Conservation (phyloP, 1,140 invertebrate genomes). For the Drosophila aff. region DNA sequence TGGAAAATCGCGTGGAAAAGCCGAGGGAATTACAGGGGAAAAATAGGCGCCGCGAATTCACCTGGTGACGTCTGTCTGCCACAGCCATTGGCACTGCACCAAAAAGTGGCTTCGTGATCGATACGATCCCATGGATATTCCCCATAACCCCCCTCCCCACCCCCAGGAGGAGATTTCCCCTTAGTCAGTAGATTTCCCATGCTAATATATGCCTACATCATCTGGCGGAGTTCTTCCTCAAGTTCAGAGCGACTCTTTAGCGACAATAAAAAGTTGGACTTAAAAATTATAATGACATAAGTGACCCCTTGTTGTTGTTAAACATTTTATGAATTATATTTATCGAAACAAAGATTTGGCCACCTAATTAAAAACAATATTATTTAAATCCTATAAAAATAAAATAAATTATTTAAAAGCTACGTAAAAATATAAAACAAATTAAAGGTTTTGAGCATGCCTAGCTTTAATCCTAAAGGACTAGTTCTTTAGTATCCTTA, state of each 20-base stretch:
- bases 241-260: background rate
- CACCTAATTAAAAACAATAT: background rate
- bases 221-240: constrained; percentile 11
- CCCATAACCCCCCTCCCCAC: background rate
- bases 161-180: constrained; percentile 3
- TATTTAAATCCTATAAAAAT: background rate
- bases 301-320: background rate
- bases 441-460: background rate
- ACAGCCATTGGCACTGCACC: constrained; percentile 45
- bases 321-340: background rate
- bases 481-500: too few species aligned
- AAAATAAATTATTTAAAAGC: too few species aligned
- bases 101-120: constrained; percentile 45
- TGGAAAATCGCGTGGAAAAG: constrained; percentile 12
- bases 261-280: background rate
- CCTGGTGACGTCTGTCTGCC: constrained; percentile 31
- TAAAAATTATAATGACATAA: background rate
- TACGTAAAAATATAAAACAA: background rate
- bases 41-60: constrained; percentile 41
- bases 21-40: background rate
- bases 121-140: constrained; percentile 26
- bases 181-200: constrained; percentile 55
- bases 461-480: background rate
- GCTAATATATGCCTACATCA: constrained; percentile 45
- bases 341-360: background rate